Base-by-base conservation (phyloP, 2,113 vertebrate genomes). In the Cinclus cinclus region DNA sequence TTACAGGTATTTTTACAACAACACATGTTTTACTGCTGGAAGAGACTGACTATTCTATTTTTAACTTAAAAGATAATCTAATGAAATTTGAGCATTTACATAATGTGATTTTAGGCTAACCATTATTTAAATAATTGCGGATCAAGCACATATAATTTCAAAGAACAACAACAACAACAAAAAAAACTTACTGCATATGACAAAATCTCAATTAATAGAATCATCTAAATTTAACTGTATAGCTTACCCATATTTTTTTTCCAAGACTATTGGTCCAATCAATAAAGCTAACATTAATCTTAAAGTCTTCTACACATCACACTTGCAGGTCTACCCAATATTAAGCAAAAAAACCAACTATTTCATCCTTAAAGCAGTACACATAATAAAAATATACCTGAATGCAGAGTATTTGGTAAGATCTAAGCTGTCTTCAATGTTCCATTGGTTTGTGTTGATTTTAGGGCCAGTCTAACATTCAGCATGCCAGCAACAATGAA, bases 401-500 rank as follows among this genome's bases (percentile, higher is more conserved):
- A 80, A 83, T 67, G 90, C 28, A 84, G 92, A 89, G 44, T 80
- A 88, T 73, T 65, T 94, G 65, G 15, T 73, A 91, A 95, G 30
- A 46, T 89, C 60, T 95, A 64, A 59, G 79, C 78, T 30, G 67
- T 96, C 88, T 95, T 96, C 95, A 95, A 11, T 35, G 75, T 86
- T 84, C 85, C 94, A 96, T 89, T 93, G 78, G 91, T 73, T 74
- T 94, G 47, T 53, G 89, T 87, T 56, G 87, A 91, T 92, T 96
- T 89, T 91, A 91, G 76, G 89, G 79, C 79, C 55, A 67, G 91
- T 80, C 84, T 92, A 96, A 84, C 87, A 94, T 63, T 92, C 96
- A 83, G 83, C 82, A 95, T 84, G 85, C 71, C 74, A 95, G 91
- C 83, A 87, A 95, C 88, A 93, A 90, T 83, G 93, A 96, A 93